Percentiles rank a stretch among this genome's conserved stretches.
phyloP scores from a whole-genome alignment of 2,113 vertebrate genomes.

The Lepus timidus region DNA sequence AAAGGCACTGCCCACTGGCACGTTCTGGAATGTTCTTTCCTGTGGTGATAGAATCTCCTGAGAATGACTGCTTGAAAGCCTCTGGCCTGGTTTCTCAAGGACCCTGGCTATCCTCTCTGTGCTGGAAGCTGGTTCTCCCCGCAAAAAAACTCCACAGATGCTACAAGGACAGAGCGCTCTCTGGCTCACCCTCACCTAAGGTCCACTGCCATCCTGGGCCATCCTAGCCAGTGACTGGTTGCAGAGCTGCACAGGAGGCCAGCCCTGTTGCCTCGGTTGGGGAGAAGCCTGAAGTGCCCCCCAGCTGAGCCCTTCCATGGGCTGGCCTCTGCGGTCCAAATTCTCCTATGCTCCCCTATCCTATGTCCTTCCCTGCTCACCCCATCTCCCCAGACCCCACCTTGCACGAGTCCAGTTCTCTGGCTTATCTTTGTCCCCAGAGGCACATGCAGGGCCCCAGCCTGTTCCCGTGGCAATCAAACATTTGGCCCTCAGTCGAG shows the following conservation, averaged over 20 bases:
- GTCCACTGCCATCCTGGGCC: rapidly evolving
- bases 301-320: not conserved
- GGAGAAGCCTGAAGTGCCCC: not conserved
- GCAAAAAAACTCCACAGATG: no score
- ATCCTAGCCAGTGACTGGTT: not conserved
- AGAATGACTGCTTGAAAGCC: not conserved
- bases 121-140: not conserved
- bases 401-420: rapidly evolving
- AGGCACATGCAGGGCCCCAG: not conserved
- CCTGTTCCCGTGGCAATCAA: no score
- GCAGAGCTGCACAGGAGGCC: not conserved
- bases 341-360: no score
- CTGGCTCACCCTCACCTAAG: no score
- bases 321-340: not conserved
- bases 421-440: not conserved
- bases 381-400: no score
- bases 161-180: not conserved
- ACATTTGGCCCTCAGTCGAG: not conserved
- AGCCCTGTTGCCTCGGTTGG: not conserved
- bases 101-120: no score
- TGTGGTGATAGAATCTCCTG: rapidly evolving
- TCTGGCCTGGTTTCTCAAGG: not conserved
- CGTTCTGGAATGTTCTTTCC: not conserved
- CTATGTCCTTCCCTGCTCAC: rapidly evolving
- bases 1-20: not conserved